Conservation (phyloP, 2,888 invertebrate genomes). For the Luperina testacea region DNA sequence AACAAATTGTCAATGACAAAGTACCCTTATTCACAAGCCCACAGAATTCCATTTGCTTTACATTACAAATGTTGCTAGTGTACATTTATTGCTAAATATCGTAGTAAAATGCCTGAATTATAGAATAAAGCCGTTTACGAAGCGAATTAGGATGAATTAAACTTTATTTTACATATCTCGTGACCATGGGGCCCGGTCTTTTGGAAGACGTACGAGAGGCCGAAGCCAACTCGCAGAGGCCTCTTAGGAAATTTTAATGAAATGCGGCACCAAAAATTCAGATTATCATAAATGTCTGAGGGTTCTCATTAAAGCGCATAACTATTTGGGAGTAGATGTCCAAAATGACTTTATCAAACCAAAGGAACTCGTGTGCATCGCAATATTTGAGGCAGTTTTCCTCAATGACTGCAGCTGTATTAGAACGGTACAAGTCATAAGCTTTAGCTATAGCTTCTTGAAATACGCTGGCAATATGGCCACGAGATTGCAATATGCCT, state of each 20-base stretch:
- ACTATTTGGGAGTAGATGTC: constrained; percentile 11
- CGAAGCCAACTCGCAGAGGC: no score
- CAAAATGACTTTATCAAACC: constrained; percentile 53
- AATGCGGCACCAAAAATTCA: not conserved
- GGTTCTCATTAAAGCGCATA: constrained; percentile 22
- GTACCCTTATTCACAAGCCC: constrained; percentile 69
- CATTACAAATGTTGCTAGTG: constrained; percentile 10
- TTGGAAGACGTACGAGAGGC: no score
- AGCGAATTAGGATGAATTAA: not conserved
- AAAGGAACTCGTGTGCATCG: constrained; percentile 15
- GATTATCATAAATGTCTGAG: not conserved
- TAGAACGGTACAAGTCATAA: constrained; percentile 26
- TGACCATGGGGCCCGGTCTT: no score
- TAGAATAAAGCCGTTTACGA: constrained; percentile 12
- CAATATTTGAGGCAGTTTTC: constrained; percentile 53
- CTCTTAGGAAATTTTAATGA: no score
- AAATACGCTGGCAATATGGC: not conserved
- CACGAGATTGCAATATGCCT: no score
- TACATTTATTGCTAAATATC: constrained; percentile 40
- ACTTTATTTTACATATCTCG: not conserved
- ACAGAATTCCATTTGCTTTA: constrained; percentile 71
- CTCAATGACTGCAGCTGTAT: constrained; percentile 45
- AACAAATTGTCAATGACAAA: constrained; percentile 73
- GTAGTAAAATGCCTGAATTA: constrained; percentile 25
- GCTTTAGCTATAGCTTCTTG: not conserved